phyloP scores from a whole-genome alignment of 2,113 vertebrate species.

The Isichthys henryi region DNA sequence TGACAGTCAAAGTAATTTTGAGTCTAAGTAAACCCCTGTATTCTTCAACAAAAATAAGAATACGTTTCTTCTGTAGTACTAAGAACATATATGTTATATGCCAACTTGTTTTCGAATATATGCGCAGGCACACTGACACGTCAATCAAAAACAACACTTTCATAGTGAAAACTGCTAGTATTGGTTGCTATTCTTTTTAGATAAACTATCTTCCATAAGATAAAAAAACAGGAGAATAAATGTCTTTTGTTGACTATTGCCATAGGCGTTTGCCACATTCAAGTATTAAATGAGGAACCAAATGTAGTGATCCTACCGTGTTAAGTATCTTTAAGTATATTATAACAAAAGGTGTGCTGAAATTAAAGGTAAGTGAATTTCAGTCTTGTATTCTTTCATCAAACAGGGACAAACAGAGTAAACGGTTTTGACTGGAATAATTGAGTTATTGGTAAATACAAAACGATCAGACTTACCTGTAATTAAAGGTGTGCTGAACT shows the following conservation, averaged over 20 bases:
- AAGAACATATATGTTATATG: background rate
- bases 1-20: background rate
- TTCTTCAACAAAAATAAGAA: background rate
- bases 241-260: background rate
- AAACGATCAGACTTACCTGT: conserved; percentile 61
- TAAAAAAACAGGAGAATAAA: background rate
- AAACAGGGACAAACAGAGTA: too few relatives aligned
- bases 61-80: background rate
- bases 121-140: background rate
- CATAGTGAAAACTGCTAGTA: conserved; percentile 33
- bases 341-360: background rate
- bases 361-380: background rate
- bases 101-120: background rate
- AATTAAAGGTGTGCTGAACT: conserved; percentile 53
- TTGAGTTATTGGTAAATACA: background rate
- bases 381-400: too few relatives aligned
- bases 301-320: background rate
- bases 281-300: background rate
- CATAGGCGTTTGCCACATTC: background rate
- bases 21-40: background rate
- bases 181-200: conserved; percentile 24
- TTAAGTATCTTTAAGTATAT: background rate
- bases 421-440: too few relatives aligned
- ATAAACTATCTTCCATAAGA: conserved; percentile 15
- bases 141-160: background rate